phyloP scores from a whole-genome alignment of 2,888 invertebrate species.

The Ochropacha duplaris region DNA sequence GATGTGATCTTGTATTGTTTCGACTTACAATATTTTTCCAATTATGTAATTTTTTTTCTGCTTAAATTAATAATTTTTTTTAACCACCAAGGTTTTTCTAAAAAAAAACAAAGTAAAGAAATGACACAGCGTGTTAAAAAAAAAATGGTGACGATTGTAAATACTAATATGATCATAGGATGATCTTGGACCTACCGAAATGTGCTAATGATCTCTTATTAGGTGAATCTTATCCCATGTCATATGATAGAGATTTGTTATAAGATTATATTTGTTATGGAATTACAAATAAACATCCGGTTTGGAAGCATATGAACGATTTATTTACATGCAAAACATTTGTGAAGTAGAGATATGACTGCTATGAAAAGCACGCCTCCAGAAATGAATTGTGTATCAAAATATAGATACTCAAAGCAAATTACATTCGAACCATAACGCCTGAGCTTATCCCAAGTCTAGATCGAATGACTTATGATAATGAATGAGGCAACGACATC shows the following conservation, averaged over 20 bases:
- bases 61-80: no score
- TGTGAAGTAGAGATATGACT: neutral
- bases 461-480: slow-evolving; percentile 55
- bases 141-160: no score
- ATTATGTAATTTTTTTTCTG: no score
- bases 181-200: neutral
- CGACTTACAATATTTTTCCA: neutral
- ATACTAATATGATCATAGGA: no score
- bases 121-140: no score
- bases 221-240: neutral
- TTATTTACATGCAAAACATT: neutral
- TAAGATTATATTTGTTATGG: neutral
- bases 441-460: slow-evolving; percentile 33
- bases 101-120: no score
- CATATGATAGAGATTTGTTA: neutral
- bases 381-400: slow-evolving; percentile 8
- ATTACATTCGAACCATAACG: slow-evolving; percentile 34
- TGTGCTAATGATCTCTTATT: neutral
- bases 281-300: neutral
- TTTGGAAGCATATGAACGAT: neutral
- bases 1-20: neutral
- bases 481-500: slow-evolving; percentile 66
- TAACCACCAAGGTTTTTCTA: no score
- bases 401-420: slow-evolving; percentile 18
- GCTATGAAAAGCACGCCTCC: neutral